A percentile compares a stretch with the other conserved stretches of the same genome.
Conservation (phyloP, 2,888 invertebrate species). For the Axea sp. region DNA sequence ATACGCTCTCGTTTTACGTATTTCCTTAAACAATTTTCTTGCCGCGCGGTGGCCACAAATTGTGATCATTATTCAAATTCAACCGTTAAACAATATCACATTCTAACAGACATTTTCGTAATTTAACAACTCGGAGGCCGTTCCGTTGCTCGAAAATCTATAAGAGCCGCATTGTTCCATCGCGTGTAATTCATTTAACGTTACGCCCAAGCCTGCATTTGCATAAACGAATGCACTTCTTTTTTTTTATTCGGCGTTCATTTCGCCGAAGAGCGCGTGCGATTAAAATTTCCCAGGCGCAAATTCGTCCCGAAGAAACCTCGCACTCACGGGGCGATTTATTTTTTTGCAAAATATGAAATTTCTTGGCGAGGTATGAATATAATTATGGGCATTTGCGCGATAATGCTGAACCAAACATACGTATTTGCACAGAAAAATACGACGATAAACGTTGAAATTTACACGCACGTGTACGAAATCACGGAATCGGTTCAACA, state of each 20-base stretch:
- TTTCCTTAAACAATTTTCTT: constrained; percentile 2
- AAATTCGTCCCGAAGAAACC: neutral
- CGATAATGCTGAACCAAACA: constrained; percentile 10
- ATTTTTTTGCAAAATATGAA: constrained; percentile 4
- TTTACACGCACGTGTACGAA: constrained; percentile 23
- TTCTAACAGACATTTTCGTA: neutral
- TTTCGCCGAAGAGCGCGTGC: neutral
- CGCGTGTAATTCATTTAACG: neutral
- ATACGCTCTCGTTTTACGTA: neutral
- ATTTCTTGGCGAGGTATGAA: constrained; percentile 16
- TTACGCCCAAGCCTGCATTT: neutral
- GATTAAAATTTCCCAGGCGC: neutral
- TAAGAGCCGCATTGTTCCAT: too few relatives aligned
- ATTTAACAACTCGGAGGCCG: neutral
- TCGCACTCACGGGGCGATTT: neutral
- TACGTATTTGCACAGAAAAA: constrained; percentile 28
- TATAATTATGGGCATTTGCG: constrained; percentile 22
- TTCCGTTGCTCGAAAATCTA: neutral
- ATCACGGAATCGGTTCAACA: constrained; percentile 26
- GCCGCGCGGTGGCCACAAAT: neutral
- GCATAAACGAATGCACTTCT: too few relatives aligned
- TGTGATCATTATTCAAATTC: constrained; percentile 1
- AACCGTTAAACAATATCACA: constrained; percentile 3
- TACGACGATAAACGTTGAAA: constrained; percentile 19
- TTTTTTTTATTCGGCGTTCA: too few relatives aligned